Evolutionary conservation across 2,113 vertebrate genomes (phyloP), one percentile per base, ranked within the genome.

Genomic region (Pyxicephalus adspersus): DNA sequence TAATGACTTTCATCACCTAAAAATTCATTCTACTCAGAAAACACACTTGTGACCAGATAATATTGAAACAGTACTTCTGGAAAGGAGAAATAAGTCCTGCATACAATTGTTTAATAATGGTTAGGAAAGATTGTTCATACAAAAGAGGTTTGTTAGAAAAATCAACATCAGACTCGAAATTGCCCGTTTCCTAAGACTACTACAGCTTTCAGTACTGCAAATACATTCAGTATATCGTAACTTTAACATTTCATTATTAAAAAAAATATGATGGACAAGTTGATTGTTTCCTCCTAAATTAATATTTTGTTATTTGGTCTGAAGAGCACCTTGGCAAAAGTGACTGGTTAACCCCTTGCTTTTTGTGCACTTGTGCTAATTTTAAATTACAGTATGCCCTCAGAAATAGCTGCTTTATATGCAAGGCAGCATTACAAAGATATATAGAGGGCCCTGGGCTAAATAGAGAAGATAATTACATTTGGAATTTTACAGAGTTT

Each of bases 381-480:
- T 38, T 20, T 34, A 52, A 81, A 38, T 38, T 38, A 38, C 38
- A 38, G 54, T 55, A 65, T 58, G 61, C 94, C 94, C 94, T 96
- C 91, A 93, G 93, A 92, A 96, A 95, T 93, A 66, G 92, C 95
- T 98, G 92, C 96, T 97, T 97, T 95, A 95, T 96, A 97, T 98
- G 96, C 96, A 95, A 95, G 95, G 90, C 95, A 92, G 94, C 94
- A 91, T 87, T 63, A 88, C 89, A 68, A 94, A 97, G 96, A 97
- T 97, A 96, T 97, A 97, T 96, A 94, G 94, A 95, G 94, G 91
- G 93, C 95, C 95, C 87, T 88, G 87, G 96, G 96, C 96, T 96
- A 95, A 96, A 93, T 94, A 94, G 94, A 95, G 94, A 95, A 97
- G 96, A 98, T 98, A 98, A 98, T 98, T 98, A 95, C 95, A 97